phyloP scores from a whole-genome alignment of 23 tunicate genomes.

The Clavelina lepadiformis region DNA sequence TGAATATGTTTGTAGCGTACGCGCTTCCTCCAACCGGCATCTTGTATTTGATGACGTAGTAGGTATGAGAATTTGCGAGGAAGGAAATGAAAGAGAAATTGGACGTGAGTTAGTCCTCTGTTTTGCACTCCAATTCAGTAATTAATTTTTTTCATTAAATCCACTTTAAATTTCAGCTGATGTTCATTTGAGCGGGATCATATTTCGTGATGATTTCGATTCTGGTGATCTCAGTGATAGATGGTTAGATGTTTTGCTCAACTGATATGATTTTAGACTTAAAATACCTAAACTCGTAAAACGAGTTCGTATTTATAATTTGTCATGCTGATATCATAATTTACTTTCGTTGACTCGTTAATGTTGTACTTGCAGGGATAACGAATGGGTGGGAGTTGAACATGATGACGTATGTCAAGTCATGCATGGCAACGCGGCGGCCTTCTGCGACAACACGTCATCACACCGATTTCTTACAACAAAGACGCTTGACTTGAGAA shows the following conservation, averaged over 20 bases:
- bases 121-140: no score
- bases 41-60: conserved; percentile 38
- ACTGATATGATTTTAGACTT: neutral
- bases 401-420: conserved; percentile 14
- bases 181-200: conserved; percentile 17
- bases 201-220: conserved; percentile 71
- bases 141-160: no score
- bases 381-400: conserved; percentile 19
- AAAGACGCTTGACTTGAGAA: conserved; percentile 30
- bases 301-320: no score
- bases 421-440: conserved; percentile 50
- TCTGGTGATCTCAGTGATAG: conserved; percentile 9
- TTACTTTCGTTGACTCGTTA: no score
- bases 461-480: conserved; percentile 30
- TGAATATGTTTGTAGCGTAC: conserved; percentile 23
- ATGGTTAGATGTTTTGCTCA: conserved; percentile 28
- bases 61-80: conserved; percentile 50
- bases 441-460: conserved; percentile 33
- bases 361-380: conserved; percentile 47
- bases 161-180: conserved; percentile 10
- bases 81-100: neutral
- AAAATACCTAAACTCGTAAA: neutral
- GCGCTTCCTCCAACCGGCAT: conserved; percentile 18
- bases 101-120: no score
- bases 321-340: no score